Evolutionary conservation across 1,140 invertebrate species (phyloP).

Genomic region (Drosophila miranda): DNA sequence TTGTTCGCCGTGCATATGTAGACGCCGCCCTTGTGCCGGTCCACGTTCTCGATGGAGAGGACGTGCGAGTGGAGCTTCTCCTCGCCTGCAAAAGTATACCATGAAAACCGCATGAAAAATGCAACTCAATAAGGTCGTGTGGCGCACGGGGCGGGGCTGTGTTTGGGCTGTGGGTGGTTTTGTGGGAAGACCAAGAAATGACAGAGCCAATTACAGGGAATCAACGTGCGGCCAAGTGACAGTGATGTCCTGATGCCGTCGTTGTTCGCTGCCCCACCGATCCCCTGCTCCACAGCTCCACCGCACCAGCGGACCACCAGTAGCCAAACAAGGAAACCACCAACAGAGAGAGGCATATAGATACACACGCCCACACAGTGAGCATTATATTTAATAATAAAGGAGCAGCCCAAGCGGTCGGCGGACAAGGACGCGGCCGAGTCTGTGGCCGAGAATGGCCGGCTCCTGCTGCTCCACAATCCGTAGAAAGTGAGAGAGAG

Average conservation of each 20-base stretch:
- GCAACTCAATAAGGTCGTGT: slow-evolving; percentile 63
- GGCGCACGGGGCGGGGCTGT: not conserved
- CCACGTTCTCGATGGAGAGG: slow-evolving; percentile 83
- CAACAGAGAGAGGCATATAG: slow-evolving; percentile 5
- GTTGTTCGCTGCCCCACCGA: slow-evolving; percentile 10
- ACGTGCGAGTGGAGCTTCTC: slow-evolving; percentile 83
- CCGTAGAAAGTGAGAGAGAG: not conserved
- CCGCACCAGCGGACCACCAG: not conserved
- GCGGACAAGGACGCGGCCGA: slow-evolving; percentile 1
- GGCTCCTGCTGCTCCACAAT: too few relatives aligned
- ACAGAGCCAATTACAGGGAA: slow-evolving; percentile 73
- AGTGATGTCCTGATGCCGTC: slow-evolving; percentile 29
- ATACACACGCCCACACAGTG: slow-evolving; percentile 27
- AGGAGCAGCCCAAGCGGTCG: slow-evolving; percentile 23
- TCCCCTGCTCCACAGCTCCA: not conserved
- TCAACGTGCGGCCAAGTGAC: slow-evolving; percentile 46
- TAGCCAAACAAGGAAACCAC: slow-evolving; percentile 21
- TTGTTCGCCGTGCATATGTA: slow-evolving; percentile 87
- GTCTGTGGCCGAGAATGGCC: too few relatives aligned
- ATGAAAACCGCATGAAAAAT: slow-evolving; percentile 51
- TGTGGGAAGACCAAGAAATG: slow-evolving; percentile 38
- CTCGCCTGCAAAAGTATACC: slow-evolving; percentile 76
- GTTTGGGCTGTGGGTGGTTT: too few relatives aligned
- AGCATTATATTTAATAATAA: slow-evolving; percentile 74
- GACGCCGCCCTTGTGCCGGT: slow-evolving; percentile 85